Base-by-base conservation (phyloP, 2,113 vertebrate genomes). In the Cynopterus brachyotis region DNA sequence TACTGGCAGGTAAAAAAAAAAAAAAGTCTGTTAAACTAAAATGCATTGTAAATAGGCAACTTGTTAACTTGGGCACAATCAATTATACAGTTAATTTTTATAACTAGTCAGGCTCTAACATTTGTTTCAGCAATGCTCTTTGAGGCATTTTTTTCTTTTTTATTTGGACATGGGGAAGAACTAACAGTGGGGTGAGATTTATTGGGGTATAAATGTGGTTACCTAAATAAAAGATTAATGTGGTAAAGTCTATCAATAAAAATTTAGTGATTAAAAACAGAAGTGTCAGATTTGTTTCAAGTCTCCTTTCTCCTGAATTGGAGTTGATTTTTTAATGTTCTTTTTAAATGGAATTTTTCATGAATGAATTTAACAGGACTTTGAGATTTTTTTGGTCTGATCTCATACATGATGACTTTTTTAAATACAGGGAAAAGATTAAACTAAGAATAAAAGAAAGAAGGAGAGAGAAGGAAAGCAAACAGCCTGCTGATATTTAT, bases 301-400 rank as follows among this genome's bases (percentile, higher is more conserved):
- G 78, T 91, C 91, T 93, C 81, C 78, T 96, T 93, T 67, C 67
- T 94, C 50, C 15, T 96, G 76, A 90, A 97, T 95, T 95, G 97
- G 69, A 96, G 55, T 70, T 82, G 90, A 55, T 92, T 83, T 97
- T 96, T 89, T 12, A 97, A 94, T 90, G 89, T 62, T 92, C 19
- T 47, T 97, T 97, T 96, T 95, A 97, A 92, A 91, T 92, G 42
- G 19, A 89, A 98, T 59, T 60, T 97, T 98, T 97, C 94, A 80
- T 96, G 69, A 13, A 97, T 98, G 20, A 97, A 97, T 97, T 97
- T 97, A 97, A 95, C 88, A 95, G 67, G 73, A 45, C 94, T 95
- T 96, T 93, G 60, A 95, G 78, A 60, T 86, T 72, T 70, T 16
- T 19, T 69, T 83, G 60, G 37, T 83, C 79, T 82, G 81, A 70